Evolutionary conservation across 2,797 vertebrate species (phyloP).

Genomic region (Arctocebus calabarensis): DNA sequence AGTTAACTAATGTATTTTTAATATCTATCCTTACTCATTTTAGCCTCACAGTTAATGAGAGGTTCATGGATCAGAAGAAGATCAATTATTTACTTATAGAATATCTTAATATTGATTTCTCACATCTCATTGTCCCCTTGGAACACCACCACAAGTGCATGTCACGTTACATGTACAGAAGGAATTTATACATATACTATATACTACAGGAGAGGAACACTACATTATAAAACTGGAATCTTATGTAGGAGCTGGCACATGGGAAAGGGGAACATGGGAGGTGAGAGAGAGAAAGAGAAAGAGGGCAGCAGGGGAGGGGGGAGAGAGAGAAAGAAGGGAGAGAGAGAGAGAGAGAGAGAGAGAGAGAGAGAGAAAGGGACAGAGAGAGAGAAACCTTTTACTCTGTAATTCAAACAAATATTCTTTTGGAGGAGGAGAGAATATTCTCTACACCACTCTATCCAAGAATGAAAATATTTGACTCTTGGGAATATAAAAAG

Average conservation of each 20-base stretch:
- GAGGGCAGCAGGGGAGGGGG: too few relatives aligned
- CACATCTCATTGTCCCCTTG: not conserved
- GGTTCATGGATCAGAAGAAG: not conserved
- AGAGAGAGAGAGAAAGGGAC: not conserved
- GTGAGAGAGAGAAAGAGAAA: too few relatives aligned
- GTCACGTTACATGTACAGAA: not conserved
- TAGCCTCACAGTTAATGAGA: not conserved
- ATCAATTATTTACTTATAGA: not conserved
- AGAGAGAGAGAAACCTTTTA: not conserved
- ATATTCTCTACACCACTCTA: not conserved
- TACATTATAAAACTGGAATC: not conserved
- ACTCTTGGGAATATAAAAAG: not conserved
- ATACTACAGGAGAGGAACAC: not conserved
- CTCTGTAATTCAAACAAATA: not conserved
- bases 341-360: too few relatives aligned
- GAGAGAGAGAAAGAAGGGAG: not conserved
- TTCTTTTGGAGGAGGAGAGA: not conserved
- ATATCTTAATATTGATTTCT: not conserved
- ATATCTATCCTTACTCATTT: not conserved
- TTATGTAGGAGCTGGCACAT: not conserved
- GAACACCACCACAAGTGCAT: not conserved
- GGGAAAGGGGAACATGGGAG: too few relatives aligned
- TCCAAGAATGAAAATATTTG: not conserved
- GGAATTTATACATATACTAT: not conserved
- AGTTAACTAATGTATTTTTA: not conserved